These are phyloP conservation scores for Sacculina carcini DNA, from an alignment of 2,888 invertebrate species.

Conservation along the genomic window DNA sequence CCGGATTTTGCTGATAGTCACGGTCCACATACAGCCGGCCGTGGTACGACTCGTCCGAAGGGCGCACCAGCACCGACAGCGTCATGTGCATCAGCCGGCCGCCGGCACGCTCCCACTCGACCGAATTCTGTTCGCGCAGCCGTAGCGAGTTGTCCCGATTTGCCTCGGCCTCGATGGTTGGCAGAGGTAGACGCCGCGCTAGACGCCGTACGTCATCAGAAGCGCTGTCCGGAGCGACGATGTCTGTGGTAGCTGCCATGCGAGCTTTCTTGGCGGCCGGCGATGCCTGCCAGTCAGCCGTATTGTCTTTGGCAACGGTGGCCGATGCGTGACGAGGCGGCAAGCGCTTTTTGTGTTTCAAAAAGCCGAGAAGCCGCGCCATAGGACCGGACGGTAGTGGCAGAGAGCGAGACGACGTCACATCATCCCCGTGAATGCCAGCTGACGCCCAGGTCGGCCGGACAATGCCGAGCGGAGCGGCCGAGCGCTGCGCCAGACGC, in stretches of 20 bases:
- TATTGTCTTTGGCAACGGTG: no score
- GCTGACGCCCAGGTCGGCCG: no score
- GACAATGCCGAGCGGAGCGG: not conserved
- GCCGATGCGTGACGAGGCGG: no score
- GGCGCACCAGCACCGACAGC: constrained; percentile 20
- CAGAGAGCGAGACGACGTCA: not conserved
- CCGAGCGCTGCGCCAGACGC: constrained; percentile 33
- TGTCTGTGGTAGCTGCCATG: not conserved
- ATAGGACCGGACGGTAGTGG: not conserved
- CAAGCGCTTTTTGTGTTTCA: not conserved
- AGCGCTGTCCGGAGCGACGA: not conserved
- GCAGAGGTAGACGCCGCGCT: not conserved
- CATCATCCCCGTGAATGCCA: constrained; percentile 13
- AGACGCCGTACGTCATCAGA: not conserved
- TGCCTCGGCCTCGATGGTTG: not conserved
- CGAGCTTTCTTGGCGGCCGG: not conserved
- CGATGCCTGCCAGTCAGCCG: no score
- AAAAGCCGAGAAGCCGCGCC: not conserved
- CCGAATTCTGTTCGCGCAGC: not conserved
- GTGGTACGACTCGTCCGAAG: constrained; percentile 20
- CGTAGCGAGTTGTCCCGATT: not conserved
- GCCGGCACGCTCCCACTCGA: constrained; percentile 1
- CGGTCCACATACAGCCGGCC: constrained; percentile 22
- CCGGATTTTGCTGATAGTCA: constrained; percentile 18
- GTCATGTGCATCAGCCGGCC: constrained; percentile 10